Evolutionary conservation across 2,888 invertebrate species (phyloP).

Genomic region (Chrysodeixis includens): DNA sequence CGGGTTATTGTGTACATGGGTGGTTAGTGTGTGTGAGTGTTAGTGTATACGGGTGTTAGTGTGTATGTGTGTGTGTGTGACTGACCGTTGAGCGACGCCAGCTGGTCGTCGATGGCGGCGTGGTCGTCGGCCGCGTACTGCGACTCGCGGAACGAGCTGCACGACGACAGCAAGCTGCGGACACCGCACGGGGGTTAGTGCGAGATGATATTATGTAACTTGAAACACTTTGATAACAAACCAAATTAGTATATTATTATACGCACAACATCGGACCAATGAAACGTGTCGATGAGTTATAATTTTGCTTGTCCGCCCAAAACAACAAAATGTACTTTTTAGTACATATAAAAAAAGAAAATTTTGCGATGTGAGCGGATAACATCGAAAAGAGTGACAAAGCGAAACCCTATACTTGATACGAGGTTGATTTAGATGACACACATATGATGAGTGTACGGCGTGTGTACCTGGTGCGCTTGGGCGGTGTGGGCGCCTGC

Average conservation of each 20-base stretch:
- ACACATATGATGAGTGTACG: not conserved
- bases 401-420: too few relatives aligned
- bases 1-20: not conserved
- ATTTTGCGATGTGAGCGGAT: too few relatives aligned
- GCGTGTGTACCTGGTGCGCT: slow-evolving; percentile 94
- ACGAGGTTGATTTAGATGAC: too few relatives aligned
- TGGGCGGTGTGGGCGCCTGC: slow-evolving; percentile 98
- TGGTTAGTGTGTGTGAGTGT: slow-evolving; percentile 15
- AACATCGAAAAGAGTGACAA: too few relatives aligned
- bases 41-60: slow-evolving; percentile 13
- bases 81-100: slow-evolving; percentile 88
- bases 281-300: too few relatives aligned
- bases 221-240: too few relatives aligned
- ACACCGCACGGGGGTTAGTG: slow-evolving; percentile 27
- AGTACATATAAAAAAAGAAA: too few relatives aligned
- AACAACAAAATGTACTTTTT: too few relatives aligned
- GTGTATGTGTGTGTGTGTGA: slow-evolving; percentile 30
- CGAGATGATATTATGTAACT: too few relatives aligned
- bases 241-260: too few relatives aligned
- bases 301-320: too few relatives aligned
- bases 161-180: slow-evolving; percentile 93
- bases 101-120: slow-evolving; percentile 84
- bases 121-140: slow-evolving; percentile 92
- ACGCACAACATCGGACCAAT: too few relatives aligned
- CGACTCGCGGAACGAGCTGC: slow-evolving; percentile 96